Evolutionary conservation across 2,113 vertebrate genomes (phyloP).

Genomic region (Pterocles burchelli): DNA sequence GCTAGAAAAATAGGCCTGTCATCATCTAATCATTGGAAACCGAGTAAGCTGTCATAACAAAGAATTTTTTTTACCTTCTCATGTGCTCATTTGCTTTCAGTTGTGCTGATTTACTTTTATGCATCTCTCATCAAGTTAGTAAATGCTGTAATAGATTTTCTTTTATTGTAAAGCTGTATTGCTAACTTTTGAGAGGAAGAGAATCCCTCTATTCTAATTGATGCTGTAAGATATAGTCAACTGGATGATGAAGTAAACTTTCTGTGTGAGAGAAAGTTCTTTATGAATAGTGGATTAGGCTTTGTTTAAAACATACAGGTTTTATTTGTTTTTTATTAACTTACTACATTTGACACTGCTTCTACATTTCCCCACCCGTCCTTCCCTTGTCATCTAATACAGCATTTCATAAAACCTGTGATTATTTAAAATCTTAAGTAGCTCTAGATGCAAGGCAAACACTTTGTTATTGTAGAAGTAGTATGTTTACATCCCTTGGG

Average conservation of each 20-base stretch:
- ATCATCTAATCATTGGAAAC: background rate
- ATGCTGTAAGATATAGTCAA: conserved; percentile 11
- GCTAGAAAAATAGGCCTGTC: background rate
- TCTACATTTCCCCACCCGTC: background rate
- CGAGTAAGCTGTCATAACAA: background rate
- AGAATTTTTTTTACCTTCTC: background rate
- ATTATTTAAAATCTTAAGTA: background rate
- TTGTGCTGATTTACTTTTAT: background rate
- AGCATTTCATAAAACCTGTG: background rate
- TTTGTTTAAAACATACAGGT: conserved; percentile 38
- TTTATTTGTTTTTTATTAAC: conserved; percentile 42
- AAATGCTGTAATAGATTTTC: background rate
- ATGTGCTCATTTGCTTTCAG: background rate
- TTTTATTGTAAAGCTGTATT: background rate
- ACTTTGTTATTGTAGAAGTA: background rate
- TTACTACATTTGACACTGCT: background rate
- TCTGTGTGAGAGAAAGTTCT: background rate
- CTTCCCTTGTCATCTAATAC: background rate
- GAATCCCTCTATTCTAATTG: conserved; percentile 14
- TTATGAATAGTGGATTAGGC: conserved; percentile 20
- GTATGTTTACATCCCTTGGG: background rate
- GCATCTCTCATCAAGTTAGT: background rate
- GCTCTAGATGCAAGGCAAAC: background rate
- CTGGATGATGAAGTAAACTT: background rate
- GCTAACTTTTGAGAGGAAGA: background rate